Evolutionary conservation across 2,888 invertebrate genomes (phyloP), one percentile per base, ranked within the genome.

Genomic region (Stenichneumon culpator): DNA sequence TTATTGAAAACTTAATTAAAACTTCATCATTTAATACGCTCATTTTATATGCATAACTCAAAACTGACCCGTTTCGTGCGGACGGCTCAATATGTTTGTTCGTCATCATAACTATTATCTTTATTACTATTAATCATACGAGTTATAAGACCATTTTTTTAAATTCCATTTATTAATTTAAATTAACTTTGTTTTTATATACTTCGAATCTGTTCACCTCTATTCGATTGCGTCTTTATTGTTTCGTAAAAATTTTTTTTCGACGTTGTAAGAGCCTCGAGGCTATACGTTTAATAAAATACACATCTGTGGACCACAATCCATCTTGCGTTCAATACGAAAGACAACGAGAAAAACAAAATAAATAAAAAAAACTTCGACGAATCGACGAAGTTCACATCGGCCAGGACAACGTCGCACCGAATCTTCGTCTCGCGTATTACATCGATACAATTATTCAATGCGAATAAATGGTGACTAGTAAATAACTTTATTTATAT

Each of bases 231-330:
- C 60, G 32, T 63, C 28, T 16, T 32, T 84, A 73, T 54, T 57
- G 25, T 79, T 84, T 82, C 79, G 70, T 72, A 74, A 67, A 78
- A 70, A 73, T 39, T 79, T 82, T 82, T 72, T 75, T 85, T 82
- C 36, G 70, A 85, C 82, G 82, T 79, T 79, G 79, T 85, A 82
- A 79, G 70, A 74, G 47, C 63, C 47, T 60, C 74, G 57, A 79
- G 52, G 57, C 32, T 36, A 60, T 75, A 79, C 79, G 32, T 32
- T 54, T 75, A 85, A 85, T 81, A 84, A 85, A 83, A 83, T 73
- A 84, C 72, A 72, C 75, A 54, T 79, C 63, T 82, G 82, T 85
- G 84, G 84, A 85, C 84, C 84, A 85, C 79, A 16, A 44, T 82
- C 32, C 50, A 44, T 19, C 19, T 50, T 14, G 74, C 28, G 22